Conservation (phyloP, 2,888 invertebrate species). For the Lasioglossum marginatum region DNA sequence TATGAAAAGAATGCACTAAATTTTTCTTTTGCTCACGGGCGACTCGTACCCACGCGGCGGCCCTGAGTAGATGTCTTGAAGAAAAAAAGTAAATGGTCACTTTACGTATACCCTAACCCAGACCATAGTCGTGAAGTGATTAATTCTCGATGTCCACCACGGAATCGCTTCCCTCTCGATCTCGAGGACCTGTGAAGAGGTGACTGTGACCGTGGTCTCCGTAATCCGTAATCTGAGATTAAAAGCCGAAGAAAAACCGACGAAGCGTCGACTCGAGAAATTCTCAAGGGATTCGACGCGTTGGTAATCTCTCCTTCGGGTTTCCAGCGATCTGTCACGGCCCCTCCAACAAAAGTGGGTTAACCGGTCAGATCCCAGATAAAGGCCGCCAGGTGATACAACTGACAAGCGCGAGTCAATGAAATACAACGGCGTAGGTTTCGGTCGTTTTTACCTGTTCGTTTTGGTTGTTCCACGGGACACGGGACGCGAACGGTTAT, state of each 20-base stretch:
- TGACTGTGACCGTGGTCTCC: neutral
- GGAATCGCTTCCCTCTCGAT: neutral
- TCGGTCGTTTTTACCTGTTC: conserved; percentile 45
- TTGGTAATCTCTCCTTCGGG: neutral
- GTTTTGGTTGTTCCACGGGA: neutral
- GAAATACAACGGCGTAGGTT: conserved; percentile 45
- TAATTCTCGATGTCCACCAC: neutral
- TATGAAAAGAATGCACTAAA: too few relatives aligned
- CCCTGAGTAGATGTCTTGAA: too few relatives aligned
- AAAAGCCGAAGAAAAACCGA: neutral
- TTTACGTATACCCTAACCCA: too few relatives aligned
- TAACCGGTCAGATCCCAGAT: conserved; percentile 67
- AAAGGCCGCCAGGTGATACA: conserved; percentile 65
- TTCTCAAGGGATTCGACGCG: neutral
- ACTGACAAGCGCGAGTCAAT: conserved; percentile 29
- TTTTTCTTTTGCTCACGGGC: too few relatives aligned
- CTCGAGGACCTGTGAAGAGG: neutral
- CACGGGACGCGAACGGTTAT: neutral
- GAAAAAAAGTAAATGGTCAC: too few relatives aligned
- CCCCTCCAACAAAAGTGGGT: conserved; percentile 54
- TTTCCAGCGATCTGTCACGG: conserved; percentile 55
- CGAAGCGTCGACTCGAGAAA: neutral
- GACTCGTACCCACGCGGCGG: too few relatives aligned
- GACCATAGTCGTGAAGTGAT: neutral
- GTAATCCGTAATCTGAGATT: neutral